These are phyloP conservation scores for Phyllotreta cruciferae DNA, from an alignment of 2,888 invertebrate genomes.

Conservation along the genomic window DNA sequence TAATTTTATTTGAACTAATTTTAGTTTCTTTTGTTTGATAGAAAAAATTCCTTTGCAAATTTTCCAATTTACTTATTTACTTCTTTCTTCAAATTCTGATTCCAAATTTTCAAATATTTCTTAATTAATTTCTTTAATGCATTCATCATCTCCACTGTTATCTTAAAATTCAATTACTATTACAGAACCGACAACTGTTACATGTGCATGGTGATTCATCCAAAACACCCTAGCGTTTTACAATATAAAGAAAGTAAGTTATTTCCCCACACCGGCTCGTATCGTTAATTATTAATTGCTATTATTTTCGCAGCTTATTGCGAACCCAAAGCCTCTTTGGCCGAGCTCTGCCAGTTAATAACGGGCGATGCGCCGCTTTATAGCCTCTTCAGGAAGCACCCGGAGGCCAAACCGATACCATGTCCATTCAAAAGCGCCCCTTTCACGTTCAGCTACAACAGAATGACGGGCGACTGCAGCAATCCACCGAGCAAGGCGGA, in stretches of 20 bases:
- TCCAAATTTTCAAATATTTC: too few relatives aligned
- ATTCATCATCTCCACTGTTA: too few relatives aligned
- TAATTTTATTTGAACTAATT: too few relatives aligned
- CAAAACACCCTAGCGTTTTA: slow-evolving; percentile 77
- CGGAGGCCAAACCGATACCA: slow-evolving; percentile 67
- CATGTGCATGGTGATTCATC: slow-evolving; percentile 78
- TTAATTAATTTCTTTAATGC: too few relatives aligned
- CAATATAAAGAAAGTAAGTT: slow-evolving; percentile 86
- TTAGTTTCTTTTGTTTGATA: too few relatives aligned
- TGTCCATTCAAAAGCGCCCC: slow-evolving; percentile 86
- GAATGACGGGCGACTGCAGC: slow-evolving; percentile 76
- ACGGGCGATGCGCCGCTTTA: slow-evolving; percentile 74
- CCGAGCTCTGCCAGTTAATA: slow-evolving; percentile 72
- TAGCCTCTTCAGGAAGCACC: slow-evolving; percentile 78
- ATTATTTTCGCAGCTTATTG: slow-evolving; percentile 65
- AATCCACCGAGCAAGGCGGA: slow-evolving; percentile 81
- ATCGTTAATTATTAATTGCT: neutral
- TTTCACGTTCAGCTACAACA: slow-evolving; percentile 74
- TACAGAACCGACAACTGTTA: slow-evolving; percentile 74
- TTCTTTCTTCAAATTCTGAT: too few relatives aligned
- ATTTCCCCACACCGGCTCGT: slow-evolving; percentile 1
- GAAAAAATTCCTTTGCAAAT: too few relatives aligned
- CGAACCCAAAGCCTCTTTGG: slow-evolving; percentile 65
- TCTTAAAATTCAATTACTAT: slow-evolving; percentile 40
- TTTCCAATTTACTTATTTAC: too few relatives aligned